A percentile compares a stretch with the other conserved stretches of the same genome.
These are phyloP conservation scores for Riparia riparia DNA, from an alignment of 2,113 vertebrate species.

Conservation along the genomic window DNA sequence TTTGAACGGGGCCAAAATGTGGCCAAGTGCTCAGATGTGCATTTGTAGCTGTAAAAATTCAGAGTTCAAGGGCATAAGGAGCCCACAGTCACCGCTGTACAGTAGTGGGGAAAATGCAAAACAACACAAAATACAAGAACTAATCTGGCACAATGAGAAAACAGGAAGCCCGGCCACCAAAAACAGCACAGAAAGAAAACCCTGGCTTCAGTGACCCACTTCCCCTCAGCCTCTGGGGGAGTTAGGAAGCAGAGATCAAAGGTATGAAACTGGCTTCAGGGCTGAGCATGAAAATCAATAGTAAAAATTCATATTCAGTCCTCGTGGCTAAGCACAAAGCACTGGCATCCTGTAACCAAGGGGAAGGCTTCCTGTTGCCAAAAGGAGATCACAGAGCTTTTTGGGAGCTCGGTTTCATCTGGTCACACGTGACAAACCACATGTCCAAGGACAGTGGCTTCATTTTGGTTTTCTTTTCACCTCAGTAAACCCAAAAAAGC, in stretches of 20 bases:
- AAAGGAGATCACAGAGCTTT: not conserved
- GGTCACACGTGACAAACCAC: not conserved
- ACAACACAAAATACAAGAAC: not conserved
- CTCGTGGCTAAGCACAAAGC: not conserved
- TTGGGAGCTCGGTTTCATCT: not conserved
- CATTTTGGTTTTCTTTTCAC: not conserved
- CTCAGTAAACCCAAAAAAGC: not conserved
- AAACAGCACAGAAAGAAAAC: not conserved
- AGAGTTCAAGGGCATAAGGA: not conserved
- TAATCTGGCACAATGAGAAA: not conserved
- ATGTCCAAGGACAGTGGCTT: not conserved
- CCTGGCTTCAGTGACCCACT: not conserved
- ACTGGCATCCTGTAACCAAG: not conserved
- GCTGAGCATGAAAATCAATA: not conserved
- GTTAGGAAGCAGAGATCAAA: not conserved
- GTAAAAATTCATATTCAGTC: not conserved
- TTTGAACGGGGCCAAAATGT: not conserved
- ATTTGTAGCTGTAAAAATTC: not conserved
- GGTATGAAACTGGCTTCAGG: not conserved
- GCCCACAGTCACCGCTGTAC: not conserved
- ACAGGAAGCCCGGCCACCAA: slow-evolving; percentile 16
- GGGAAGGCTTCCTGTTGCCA: not conserved
- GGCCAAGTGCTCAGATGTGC: not conserved
- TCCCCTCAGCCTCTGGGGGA: not conserved
- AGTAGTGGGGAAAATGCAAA: not conserved